Evolutionary conservation across 2,888 invertebrate species (phyloP).

Genomic region (Zygogramma bicolorata): DNA sequence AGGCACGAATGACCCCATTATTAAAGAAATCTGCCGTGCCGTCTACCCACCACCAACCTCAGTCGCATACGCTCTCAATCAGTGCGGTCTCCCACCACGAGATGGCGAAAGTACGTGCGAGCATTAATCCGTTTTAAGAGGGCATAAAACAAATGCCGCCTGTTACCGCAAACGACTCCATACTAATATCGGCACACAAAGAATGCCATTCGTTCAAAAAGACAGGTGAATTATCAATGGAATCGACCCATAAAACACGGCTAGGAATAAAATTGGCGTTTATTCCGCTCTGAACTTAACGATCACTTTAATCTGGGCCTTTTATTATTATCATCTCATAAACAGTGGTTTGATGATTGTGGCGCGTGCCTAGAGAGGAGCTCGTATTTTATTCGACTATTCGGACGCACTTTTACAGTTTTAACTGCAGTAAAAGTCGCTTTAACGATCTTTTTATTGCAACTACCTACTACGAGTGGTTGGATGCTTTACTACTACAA

Average conservation of each 20-base stretch:
- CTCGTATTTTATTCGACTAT: conserved; percentile 64
- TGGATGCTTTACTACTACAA: conserved; percentile 54
- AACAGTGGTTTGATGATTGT: conserved; percentile 62
- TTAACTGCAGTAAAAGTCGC: conserved; percentile 67
- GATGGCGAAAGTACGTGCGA: conserved; percentile 53
- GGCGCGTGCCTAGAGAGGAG: conserved; percentile 65
- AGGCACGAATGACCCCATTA: too few species aligned
- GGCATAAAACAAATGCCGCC: background rate
- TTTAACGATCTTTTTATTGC: conserved; percentile 68
- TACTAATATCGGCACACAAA: conserved; percentile 48
- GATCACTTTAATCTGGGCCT: conserved; percentile 65
- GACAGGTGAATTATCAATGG: conserved; percentile 61
- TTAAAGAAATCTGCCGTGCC: conserved; percentile 33
- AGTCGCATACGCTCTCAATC: conserved; percentile 49
- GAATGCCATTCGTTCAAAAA: conserved; percentile 45
- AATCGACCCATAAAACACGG: conserved; percentile 63
- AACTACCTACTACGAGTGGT: conserved; percentile 62
- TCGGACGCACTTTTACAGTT: conserved; percentile 67
- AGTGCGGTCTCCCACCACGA: conserved; percentile 57
- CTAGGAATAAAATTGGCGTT: conserved; percentile 65
- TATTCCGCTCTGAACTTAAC: conserved; percentile 66
- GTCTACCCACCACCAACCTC: conserved; percentile 51
- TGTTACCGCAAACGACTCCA: background rate
- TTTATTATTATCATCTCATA: conserved; percentile 66
- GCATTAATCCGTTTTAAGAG: conserved; percentile 8